Evolutionary conservation across 1,140 invertebrate genomes (phyloP).

Genomic region (Drosophila sp.): DNA sequence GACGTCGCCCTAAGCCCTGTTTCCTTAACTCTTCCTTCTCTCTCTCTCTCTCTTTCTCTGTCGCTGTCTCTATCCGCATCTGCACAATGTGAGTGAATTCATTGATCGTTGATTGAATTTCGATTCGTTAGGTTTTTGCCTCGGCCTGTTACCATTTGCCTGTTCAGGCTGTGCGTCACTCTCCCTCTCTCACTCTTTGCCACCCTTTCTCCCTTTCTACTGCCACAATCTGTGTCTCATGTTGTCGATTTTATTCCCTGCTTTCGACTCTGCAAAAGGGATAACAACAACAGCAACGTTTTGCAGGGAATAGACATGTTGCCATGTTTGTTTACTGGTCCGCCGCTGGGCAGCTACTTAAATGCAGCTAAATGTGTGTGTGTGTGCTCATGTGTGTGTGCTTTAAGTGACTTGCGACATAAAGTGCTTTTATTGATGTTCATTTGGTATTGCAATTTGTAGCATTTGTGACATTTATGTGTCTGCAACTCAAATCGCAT

Average conservation of each 20-base stretch:
- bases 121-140: slow-evolving; percentile 65
- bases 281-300: slow-evolving; percentile 14
- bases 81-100: slow-evolving; percentile 48
- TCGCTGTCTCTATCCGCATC: background rate
- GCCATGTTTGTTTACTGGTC: slow-evolving; percentile 69
- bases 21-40: background rate
- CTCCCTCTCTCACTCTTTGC: slow-evolving; percentile 11
- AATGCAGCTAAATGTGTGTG: slow-evolving; percentile 27
- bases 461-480: slow-evolving; percentile 82
- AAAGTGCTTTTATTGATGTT: slow-evolving; percentile 83
- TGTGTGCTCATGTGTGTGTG: slow-evolving; percentile 33
- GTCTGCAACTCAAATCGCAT: slow-evolving; percentile 76
- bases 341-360: slow-evolving; percentile 59
- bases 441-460: slow-evolving; percentile 80
- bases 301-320: slow-evolving; percentile 67
- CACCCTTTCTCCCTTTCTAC: slow-evolving; percentile 27
- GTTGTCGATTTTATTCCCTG: slow-evolving; percentile 21
- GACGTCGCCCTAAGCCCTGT: background rate
- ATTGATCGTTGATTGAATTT: slow-evolving; percentile 83
- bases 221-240: slow-evolving; percentile 27
- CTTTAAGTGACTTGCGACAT: slow-evolving; percentile 76
- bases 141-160: slow-evolving; percentile 42
- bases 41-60: background rate
- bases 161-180: slow-evolving; percentile 38
- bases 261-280: slow-evolving; percentile 21